These are phyloP conservation scores for Potamilus streckersoni DNA, from an alignment of 1,140 invertebrate species.

Conservation along the genomic window DNA sequence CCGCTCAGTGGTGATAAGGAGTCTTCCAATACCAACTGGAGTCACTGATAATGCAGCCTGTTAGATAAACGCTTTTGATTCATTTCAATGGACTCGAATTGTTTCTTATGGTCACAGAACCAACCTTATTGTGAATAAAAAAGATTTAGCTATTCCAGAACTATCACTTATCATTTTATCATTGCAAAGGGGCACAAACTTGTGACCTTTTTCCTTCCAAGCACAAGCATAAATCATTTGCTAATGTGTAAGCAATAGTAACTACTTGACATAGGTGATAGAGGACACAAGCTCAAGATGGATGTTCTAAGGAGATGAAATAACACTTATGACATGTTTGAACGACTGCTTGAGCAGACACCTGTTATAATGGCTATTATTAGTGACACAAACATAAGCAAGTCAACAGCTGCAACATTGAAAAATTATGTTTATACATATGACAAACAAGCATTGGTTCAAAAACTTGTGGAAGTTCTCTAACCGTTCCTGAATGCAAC, in stretches of 20 bases:
- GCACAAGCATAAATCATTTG: too few species aligned
- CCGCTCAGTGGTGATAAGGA: too few species aligned
- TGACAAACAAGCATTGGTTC: slow-evolving; percentile 14
- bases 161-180: too few species aligned
- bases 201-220: too few species aligned
- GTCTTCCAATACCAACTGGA: too few species aligned
- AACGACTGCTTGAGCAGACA: slow-evolving; percentile 1
- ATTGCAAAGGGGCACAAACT: too few species aligned
- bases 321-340: slow-evolving; percentile 30
- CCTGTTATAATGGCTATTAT: slow-evolving; percentile 11
- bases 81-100: slow-evolving; percentile 22
- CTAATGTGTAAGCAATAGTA: too few species aligned
- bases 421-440: slow-evolving; percentile 9
- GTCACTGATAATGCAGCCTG: too few species aligned
- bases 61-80: slow-evolving; percentile 23
- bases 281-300: slow-evolving; percentile 11
- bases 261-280: too few species aligned
- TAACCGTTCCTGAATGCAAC: background rate
- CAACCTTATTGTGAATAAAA: slow-evolving; percentile 28
- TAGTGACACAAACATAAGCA: background rate
- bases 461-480: slow-evolving; percentile 14
- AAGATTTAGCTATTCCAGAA: slow-evolving; percentile 4
- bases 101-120: slow-evolving; percentile 35
- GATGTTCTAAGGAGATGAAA: too few species aligned
- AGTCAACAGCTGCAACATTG: slow-evolving; percentile 5